Evolutionary conservation across 1,140 invertebrate species (phyloP).

Genomic region (Tetragonula clypearis): DNA sequence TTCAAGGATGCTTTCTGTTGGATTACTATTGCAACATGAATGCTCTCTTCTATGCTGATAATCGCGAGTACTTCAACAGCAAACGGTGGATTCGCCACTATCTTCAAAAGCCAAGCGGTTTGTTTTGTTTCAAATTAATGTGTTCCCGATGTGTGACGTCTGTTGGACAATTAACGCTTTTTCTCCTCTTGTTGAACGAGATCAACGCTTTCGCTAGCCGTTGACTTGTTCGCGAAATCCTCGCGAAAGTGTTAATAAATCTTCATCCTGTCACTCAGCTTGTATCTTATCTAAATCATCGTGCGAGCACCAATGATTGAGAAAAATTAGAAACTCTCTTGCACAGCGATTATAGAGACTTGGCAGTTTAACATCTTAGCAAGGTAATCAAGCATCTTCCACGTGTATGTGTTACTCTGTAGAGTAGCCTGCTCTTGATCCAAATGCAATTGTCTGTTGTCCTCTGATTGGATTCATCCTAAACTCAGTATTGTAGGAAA

Average conservation of each 20-base stretch:
- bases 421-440: background rate
- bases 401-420: background rate
- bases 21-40: constrained; percentile 86
- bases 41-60: constrained; percentile 87
- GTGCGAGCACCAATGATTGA: background rate
- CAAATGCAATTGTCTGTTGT: background rate
- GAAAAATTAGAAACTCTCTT: background rate
- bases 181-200: background rate
- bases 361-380: background rate
- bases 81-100: constrained; percentile 72
- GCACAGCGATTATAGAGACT: background rate
- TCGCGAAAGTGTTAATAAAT: background rate
- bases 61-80: constrained; percentile 87
- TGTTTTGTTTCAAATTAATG: constrained; percentile 74
- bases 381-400: background rate
- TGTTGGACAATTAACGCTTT: constrained; percentile 46
- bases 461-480: background rate
- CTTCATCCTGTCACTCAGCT: background rate
- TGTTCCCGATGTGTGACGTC: constrained; percentile 74
- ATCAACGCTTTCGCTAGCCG: background rate
- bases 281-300: background rate
- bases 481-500: background rate
- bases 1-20: constrained; percentile 84
- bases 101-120: constrained; percentile 78
- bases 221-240: no score